phyloP scores from a whole-genome alignment of 92 coral and sea anemone genomes.

The Palythoa caribaeorum region DNA sequence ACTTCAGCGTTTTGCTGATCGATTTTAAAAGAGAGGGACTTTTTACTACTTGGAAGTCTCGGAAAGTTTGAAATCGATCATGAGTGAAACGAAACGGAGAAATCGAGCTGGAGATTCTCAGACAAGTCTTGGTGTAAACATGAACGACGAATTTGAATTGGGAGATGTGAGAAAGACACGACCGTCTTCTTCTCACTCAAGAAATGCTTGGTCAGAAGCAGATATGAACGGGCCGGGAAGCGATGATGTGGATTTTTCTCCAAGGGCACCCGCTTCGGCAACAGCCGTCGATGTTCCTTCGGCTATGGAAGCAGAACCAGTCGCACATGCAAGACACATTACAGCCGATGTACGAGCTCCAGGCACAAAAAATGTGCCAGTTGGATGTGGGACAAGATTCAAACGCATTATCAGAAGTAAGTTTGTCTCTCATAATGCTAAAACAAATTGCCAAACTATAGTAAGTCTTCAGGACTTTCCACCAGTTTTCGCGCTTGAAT shows the following conservation, averaged over 20 bases:
- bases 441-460: not conserved
- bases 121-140: conserved; percentile 88
- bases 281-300: conserved; percentile 92
- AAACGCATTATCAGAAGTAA: conserved; percentile 95
- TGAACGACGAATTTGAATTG: conserved; percentile 94
- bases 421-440: conserved; percentile 12
- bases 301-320: conserved; percentile 98
- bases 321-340: conserved; percentile 79
- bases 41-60: not conserved
- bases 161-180: conserved; percentile 76
- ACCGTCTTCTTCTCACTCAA: conserved; percentile 86
- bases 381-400: conserved; percentile 97
- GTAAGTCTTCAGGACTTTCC: not conserved
- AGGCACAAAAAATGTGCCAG: conserved; percentile 94
- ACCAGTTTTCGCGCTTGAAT: not conserved
- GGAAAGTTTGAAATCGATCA: conserved; percentile 14
- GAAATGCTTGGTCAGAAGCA: conserved; percentile 96
- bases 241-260: conserved; percentile 92
- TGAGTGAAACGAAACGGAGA: conserved; percentile 79
- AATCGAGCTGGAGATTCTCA: conserved; percentile 87
- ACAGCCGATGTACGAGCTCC: conserved; percentile 96
- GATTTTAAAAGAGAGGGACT: not conserved
- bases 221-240: conserved; percentile 83
- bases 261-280: conserved; percentile 91
- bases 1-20: conserved; percentile 14